A percentile compares a stretch with the other conserved stretches of the same genome.
phyloP scores from a whole-genome alignment of 2,888 invertebrate species.

The Drosophila niveifrons region DNA sequence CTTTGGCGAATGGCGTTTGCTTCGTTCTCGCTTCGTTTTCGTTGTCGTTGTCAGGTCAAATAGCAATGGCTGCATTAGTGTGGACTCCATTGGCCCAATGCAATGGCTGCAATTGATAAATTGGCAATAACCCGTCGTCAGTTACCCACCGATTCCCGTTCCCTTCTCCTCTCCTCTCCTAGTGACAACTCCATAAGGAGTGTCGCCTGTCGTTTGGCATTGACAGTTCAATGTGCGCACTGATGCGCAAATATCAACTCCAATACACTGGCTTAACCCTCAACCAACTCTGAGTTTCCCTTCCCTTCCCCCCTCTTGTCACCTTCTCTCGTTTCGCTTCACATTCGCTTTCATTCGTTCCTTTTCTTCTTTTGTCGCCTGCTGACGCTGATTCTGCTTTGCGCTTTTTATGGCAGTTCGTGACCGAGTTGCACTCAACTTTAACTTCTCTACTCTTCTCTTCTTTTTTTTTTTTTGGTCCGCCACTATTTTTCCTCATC shows the following conservation, averaged over 20 bases:
- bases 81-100: slow-evolving; percentile 50
- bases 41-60: slow-evolving; percentile 56
- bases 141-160: no score
- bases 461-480: slow-evolving; percentile 5
- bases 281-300: background rate
- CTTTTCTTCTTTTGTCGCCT: slow-evolving; percentile 6
- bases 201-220: slow-evolving; percentile 67
- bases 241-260: slow-evolving; percentile 80
- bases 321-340: slow-evolving; percentile 12
- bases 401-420: slow-evolving; percentile 78
- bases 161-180: background rate
- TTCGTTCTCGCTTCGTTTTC: background rate
- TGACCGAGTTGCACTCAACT: slow-evolving; percentile 76
- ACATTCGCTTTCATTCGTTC: slow-evolving; percentile 55
- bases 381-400: slow-evolving; percentile 46
- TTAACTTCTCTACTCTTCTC: slow-evolving; percentile 22
- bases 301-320: background rate
- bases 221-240: slow-evolving; percentile 82
- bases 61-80: slow-evolving; percentile 73
- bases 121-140: slow-evolving; percentile 57
- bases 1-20: background rate
- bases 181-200: background rate
- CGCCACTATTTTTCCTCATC: slow-evolving; percentile 2
- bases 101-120: slow-evolving; percentile 74
- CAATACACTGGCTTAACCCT: slow-evolving; percentile 65